Conservation (phyloP, 2,113 vertebrate species). For the Ailurus styani region DNA sequence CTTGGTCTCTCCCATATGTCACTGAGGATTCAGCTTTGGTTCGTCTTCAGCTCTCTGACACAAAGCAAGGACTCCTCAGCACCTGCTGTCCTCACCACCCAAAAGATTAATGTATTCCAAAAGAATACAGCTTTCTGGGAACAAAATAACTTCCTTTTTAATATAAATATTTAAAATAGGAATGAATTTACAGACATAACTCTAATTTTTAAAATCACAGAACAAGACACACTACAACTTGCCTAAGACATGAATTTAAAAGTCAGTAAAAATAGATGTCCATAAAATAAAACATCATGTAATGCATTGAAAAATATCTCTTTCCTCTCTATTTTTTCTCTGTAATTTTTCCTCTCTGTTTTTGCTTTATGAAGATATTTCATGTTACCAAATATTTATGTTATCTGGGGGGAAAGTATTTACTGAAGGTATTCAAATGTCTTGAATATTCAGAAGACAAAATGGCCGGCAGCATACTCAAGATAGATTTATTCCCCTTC, state of each 20-base stretch:
- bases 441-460: slow-evolving; percentile 26
- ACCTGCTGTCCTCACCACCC: neutral
- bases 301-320: neutral
- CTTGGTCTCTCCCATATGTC: neutral
- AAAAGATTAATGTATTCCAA: neutral
- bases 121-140: neutral
- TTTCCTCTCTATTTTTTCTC: neutral
- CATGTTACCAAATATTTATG: neutral
- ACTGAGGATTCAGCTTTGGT: slow-evolving; percentile 25
- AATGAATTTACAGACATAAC: neutral
- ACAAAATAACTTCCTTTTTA: neutral
- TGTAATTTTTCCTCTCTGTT: neutral
- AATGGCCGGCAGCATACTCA: neutral
- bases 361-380: slow-evolving; percentile 17
- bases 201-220: neutral
- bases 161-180: neutral
- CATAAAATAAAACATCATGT: neutral
- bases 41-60: neutral
- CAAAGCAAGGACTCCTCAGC: neutral
- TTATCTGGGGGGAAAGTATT: neutral
- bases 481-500: neutral
- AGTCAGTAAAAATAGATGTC: neutral
- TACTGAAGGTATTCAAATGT: neutral
- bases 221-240: neutral
- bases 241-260: neutral